phyloP scores from a whole-genome alignment of 92 coral and sea anemone species.

The Micromussa lordhowensis region DNA sequence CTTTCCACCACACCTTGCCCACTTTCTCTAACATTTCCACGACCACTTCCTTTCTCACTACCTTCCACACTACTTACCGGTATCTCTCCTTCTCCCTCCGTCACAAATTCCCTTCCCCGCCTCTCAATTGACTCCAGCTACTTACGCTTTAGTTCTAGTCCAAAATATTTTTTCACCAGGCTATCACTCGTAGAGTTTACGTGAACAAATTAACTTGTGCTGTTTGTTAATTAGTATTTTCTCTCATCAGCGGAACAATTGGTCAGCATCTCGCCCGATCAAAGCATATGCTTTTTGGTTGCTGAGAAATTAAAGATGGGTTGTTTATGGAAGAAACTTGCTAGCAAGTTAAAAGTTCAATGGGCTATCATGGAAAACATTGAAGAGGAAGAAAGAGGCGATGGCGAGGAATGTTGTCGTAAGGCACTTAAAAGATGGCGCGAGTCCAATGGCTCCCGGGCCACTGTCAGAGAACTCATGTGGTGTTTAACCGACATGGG shows the following conservation, averaged over 20 bases:
- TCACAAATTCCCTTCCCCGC: too few relatives aligned
- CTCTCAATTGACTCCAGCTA: too few relatives aligned
- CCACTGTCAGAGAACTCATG: conserved; percentile 15
- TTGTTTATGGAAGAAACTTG: conserved; percentile 14
- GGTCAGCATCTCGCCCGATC: not conserved
- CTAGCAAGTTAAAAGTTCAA: not conserved
- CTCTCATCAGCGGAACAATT: not conserved
- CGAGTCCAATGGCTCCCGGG: not conserved
- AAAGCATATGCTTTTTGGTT: not conserved
- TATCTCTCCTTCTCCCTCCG: too few relatives aligned
- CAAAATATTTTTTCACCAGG: too few relatives aligned
- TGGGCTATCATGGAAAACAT: not conserved
- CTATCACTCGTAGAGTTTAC: too few relatives aligned
- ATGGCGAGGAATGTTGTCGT: conserved; percentile 12
- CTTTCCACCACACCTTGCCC: too few relatives aligned
- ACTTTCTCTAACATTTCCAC: too few relatives aligned
- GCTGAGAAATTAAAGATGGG: conserved; percentile 13
- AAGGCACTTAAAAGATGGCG: not conserved
- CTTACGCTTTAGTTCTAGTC: too few relatives aligned
- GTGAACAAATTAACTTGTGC: too few relatives aligned
- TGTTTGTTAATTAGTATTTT: not conserved
- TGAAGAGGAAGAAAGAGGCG: not conserved
- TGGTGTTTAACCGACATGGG: conserved; percentile 36
- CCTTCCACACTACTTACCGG: too few relatives aligned
- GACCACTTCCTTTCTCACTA: too few relatives aligned